phyloP scores from a whole-genome alignment of 2,113 vertebrate genomes.

The Bos javanicus region DNA sequence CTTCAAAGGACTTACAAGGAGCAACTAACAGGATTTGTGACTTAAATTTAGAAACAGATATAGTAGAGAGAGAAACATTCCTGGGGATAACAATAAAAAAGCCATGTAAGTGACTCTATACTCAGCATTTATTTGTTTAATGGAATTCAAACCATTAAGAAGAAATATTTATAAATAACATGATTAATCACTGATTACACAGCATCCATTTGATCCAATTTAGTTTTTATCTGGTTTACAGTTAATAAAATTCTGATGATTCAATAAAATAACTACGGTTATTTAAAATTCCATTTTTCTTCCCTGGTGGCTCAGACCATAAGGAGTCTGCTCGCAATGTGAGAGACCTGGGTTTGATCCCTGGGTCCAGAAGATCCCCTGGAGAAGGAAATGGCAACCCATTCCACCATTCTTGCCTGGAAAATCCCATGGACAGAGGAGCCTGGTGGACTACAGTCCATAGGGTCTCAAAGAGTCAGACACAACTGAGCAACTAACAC shows the following conservation, averaged over 20 bases:
- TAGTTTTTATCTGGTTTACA: not conserved
- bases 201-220: not conserved
- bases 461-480: not conserved
- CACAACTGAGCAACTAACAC: not conserved
- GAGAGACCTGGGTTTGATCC: not conserved
- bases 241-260: not conserved
- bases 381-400: not conserved
- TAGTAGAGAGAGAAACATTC: not conserved
- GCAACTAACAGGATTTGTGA: not conserved
- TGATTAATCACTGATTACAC: not conserved
- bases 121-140: not conserved
- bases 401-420: not conserved
- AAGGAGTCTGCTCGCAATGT: fast-evolving
- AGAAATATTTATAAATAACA: not conserved
- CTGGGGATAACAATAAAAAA: not conserved
- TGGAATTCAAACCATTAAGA: not conserved
- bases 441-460: not conserved
- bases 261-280: not conserved
- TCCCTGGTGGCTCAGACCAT: not conserved
- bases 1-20: not conserved
- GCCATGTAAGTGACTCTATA: not conserved
- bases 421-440: not conserved
- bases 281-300: not conserved
- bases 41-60: not conserved
- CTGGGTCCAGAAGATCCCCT: not conserved